These are phyloP conservation scores for Rutpela maculata DNA, from an alignment of 2,888 invertebrate species.

Conservation along the genomic window DNA sequence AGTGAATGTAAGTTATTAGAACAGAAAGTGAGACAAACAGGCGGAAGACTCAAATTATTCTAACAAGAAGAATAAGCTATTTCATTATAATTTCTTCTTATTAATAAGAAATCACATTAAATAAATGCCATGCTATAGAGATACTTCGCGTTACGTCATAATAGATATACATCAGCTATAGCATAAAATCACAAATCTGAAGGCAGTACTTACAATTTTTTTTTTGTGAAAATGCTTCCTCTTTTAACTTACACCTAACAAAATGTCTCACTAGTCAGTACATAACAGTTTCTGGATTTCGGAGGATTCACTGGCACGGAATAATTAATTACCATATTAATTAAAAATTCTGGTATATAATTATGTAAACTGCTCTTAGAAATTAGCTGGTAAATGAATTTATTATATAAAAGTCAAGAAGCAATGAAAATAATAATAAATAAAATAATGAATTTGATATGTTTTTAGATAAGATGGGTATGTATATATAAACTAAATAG, in stretches of 20 bases:
- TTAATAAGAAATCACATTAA: conserved; percentile 40
- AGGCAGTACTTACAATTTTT: neutral
- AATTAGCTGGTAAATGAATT: neutral
- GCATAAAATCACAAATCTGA: neutral
- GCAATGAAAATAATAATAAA: neutral
- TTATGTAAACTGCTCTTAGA: neutral
- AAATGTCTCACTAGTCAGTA: neutral
- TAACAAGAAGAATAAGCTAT: conserved; percentile 53
- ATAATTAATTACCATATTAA: neutral
- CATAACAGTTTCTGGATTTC: neutral
- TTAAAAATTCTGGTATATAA: neutral
- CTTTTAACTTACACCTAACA: neutral
- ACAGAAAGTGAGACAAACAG: conserved; percentile 61
- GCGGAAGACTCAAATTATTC: conserved; percentile 60
- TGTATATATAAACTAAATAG: too few species aligned
- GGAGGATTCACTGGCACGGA: neutral
- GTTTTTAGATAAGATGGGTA: too few species aligned
- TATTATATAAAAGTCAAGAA: neutral
- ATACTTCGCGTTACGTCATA: conserved; percentile 13
- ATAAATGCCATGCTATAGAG: conserved; percentile 13
- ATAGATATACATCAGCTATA: conserved; percentile 21
- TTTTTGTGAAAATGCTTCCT: neutral
- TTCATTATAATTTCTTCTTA: conserved; percentile 53
- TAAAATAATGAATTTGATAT: neutral
- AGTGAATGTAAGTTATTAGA: conserved; percentile 61